Conservation (phyloP, 2,888 invertebrate species). For the Acronicta alni region DNA sequence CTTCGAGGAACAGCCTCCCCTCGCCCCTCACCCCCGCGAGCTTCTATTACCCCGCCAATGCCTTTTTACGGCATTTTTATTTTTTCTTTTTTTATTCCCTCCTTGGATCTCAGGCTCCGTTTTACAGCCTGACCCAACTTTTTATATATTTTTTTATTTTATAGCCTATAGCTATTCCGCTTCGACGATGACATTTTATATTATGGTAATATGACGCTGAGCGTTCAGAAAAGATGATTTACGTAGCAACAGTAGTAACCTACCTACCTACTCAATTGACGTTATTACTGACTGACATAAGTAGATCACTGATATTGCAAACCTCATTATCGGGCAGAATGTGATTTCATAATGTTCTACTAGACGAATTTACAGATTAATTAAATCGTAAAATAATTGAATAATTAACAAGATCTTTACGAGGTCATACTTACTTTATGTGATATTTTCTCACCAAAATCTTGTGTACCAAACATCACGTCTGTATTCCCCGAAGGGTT, state of each 20-base stretch:
- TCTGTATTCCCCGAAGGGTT: too few species aligned
- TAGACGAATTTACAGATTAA: too few species aligned
- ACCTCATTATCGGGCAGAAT: too few species aligned
- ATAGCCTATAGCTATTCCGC: conserved; percentile 55
- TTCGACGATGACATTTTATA: conserved; percentile 57
- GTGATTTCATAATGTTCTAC: too few species aligned
- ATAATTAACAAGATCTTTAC: too few species aligned
- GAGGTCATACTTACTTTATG: too few species aligned
- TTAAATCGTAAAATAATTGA: too few species aligned
- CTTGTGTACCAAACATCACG: too few species aligned
- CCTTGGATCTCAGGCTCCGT: conserved; percentile 66
- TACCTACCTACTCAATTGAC: conserved; percentile 1
- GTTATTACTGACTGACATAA: neutral
- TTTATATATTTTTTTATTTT: conserved; percentile 59
- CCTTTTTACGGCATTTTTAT: conserved; percentile 76
- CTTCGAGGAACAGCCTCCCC: conserved; percentile 62
- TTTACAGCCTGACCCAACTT: conserved; percentile 67
- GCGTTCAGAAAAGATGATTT: conserved; percentile 22
- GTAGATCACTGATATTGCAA: neutral
- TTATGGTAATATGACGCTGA: conserved; percentile 53
- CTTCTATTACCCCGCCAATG: conserved; percentile 72
- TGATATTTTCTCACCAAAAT: too few species aligned
- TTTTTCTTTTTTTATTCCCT: conserved; percentile 72
- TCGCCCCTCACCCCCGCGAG: conserved; percentile 51
- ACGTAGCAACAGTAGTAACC: neutral